A percentile compares a stretch with the other conserved stretches of the same genome.
Evolutionary conservation across 1,140 invertebrate genomes (phyloP).

Genomic region (Caenorhabditis briggsae): DNA sequence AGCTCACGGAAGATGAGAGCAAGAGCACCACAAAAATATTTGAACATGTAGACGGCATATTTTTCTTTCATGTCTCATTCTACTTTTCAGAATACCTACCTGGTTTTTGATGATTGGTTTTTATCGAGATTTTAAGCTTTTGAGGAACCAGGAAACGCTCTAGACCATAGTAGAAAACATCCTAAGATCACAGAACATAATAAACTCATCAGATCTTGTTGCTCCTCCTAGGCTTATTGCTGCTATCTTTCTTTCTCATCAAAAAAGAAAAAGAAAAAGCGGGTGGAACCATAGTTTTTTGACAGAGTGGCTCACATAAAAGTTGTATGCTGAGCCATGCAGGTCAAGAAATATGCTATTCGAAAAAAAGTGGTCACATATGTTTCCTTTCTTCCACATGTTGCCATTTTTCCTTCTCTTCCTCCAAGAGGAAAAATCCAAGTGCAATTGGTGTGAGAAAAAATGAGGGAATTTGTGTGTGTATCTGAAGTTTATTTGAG

Average conservation of each 20-base stretch:
- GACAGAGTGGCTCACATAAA: slow-evolving; percentile 42
- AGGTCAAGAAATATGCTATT: slow-evolving; percentile 45
- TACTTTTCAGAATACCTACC: slow-evolving; percentile 12
- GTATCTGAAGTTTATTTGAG: slow-evolving; percentile 6
- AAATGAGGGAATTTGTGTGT: neutral
- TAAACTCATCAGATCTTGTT: neutral
- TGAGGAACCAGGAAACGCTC: too few species aligned
- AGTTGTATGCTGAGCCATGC: slow-evolving; percentile 13
- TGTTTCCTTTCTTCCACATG: slow-evolving; percentile 17
- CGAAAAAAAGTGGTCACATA: slow-evolving; percentile 9
- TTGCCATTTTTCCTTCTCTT: slow-evolving; percentile 21
- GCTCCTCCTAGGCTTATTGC: neutral
- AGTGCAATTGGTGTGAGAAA: slow-evolving; percentile 20
- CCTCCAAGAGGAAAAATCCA: neutral
- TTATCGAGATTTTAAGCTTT: neutral
- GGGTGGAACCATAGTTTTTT: slow-evolving; percentile 11
- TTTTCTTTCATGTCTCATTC: neutral
- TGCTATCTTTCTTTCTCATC: slow-evolving; percentile 4
- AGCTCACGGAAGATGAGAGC: neutral
- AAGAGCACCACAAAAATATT: slow-evolving; percentile 34
- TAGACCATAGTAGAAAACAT: neutral
- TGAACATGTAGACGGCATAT: slow-evolving; percentile 42
- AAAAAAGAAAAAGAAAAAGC: neutral
- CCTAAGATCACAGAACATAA: too few species aligned
- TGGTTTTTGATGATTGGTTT: slow-evolving; percentile 26